These are phyloP conservation scores for Suillia variegata DNA, from an alignment of 2,888 invertebrate species.

Conservation along the genomic window DNA sequence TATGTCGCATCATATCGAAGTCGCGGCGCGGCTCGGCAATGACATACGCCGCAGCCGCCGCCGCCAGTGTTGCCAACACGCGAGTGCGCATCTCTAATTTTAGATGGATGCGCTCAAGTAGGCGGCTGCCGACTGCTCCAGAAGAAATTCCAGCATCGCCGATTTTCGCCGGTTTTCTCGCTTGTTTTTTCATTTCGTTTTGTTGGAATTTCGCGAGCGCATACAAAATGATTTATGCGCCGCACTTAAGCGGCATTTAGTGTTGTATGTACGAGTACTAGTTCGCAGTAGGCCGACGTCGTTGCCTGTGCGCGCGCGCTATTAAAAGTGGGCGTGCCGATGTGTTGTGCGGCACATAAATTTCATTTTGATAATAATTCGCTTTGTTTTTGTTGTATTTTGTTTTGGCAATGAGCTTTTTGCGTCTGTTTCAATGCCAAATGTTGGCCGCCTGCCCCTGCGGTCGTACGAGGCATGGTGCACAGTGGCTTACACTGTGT, in stretches of 20 bases:
- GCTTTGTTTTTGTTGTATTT: background rate
- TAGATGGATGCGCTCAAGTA: no score
- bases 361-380: no score
- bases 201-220: slow-evolving; percentile 1
- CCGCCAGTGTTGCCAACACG: background rate
- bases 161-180: background rate
- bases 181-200: background rate
- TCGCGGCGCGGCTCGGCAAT: no score
- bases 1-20: no score
- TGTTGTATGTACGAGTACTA: no score
- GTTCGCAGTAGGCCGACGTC: background rate
- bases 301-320: background rate
- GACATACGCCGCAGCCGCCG: no score
- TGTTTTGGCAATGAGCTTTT: background rate
- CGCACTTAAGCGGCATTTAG: background rate
- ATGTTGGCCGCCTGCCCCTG: no score
- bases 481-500: no score
- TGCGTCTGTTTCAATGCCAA: background rate
- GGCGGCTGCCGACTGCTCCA: background rate
- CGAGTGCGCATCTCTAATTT: no score
- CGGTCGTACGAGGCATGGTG: no score
- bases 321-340: background rate
- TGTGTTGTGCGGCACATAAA: slow-evolving; percentile 1
- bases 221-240: background rate
- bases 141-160: background rate